These are phyloP conservation scores for Drosophila melanogaster DNA, from an alignment of 1,140 invertebrate genomes.

Conservation along the genomic window DNA sequence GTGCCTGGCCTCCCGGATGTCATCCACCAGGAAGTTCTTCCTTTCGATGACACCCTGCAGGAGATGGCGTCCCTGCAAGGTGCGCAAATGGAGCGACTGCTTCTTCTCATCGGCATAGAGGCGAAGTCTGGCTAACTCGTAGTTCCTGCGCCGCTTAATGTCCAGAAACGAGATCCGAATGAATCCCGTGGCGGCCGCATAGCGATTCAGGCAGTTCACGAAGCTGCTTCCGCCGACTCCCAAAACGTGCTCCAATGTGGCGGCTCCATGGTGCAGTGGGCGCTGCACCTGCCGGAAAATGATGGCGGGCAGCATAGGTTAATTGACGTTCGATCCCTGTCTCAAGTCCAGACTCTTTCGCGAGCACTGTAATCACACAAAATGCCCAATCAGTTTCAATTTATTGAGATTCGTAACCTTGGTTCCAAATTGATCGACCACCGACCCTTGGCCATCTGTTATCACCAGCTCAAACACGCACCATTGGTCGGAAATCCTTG, in stretches of 20 bases:
- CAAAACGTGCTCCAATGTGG: constrained; percentile 66
- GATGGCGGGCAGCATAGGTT: constrained; percentile 71
- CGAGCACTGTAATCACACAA: constrained; percentile 22
- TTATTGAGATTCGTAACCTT: constrained; percentile 29
- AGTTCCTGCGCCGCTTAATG: constrained; percentile 73
- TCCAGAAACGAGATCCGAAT: constrained; percentile 79
- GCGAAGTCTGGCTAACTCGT: constrained; percentile 71
- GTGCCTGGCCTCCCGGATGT: constrained; percentile 88
- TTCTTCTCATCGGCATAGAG: constrained; percentile 79
- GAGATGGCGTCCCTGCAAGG: constrained; percentile 84
- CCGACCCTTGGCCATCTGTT: constrained; percentile 22
- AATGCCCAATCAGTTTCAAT: constrained; percentile 4
- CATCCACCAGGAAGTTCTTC: constrained; percentile 87
- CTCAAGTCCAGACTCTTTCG: not conserved
- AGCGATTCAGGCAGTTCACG: constrained; percentile 77
- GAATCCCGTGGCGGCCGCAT: constrained; percentile 80
- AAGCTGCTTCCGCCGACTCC: constrained; percentile 60
- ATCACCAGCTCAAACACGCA: not conserved
- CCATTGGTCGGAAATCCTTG: constrained; percentile 19
- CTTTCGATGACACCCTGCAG: constrained; percentile 86
- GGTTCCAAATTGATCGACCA: constrained; percentile 17
- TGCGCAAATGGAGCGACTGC: constrained; percentile 70
- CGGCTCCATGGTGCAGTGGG: constrained; percentile 58
- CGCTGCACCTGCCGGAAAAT: constrained; percentile 74
- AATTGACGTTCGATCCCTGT: not conserved